phyloP scores from a whole-genome alignment of 64 coral and sea anemone genomes.

The Montipora cactus region DNA sequence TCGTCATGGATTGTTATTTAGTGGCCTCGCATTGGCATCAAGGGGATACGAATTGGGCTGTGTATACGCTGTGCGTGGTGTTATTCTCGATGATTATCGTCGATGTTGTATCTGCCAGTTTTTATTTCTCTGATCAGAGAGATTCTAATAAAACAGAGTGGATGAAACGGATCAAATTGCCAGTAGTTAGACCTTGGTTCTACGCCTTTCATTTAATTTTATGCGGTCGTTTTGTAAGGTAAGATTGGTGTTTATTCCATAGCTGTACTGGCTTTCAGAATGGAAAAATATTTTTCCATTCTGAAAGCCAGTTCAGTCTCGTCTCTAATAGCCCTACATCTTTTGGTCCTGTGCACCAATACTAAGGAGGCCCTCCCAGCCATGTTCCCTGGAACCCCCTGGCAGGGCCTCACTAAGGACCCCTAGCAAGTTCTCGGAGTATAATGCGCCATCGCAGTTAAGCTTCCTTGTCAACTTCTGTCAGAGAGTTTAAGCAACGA shows the following conservation, averaged over 20 bases:
- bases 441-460: too few relatives aligned
- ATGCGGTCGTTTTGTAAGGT: constrained; percentile 36
- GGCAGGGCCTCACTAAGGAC: too few relatives aligned
- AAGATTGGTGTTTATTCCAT: background rate
- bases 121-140: background rate
- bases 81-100: background rate
- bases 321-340: too few relatives aligned
- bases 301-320: too few relatives aligned
- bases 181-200: constrained; percentile 11
- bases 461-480: too few relatives aligned
- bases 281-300: background rate
- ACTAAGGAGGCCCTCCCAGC: too few relatives aligned
- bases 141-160: background rate
- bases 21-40: background rate
- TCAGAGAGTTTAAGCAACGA: too few relatives aligned
- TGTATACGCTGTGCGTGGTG: background rate
- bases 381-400: too few relatives aligned
- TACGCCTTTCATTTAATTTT: constrained; percentile 14
- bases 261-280: background rate
- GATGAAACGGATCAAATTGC: background rate
- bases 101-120: constrained; percentile 7
- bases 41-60: background rate
- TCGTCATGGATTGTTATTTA: background rate
- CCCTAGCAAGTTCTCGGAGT: too few relatives aligned
- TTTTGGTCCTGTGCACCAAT: too few relatives aligned